Evolutionary conservation across 2,888 invertebrate species (phyloP).

Genomic region (Cantharis rufa): DNA sequence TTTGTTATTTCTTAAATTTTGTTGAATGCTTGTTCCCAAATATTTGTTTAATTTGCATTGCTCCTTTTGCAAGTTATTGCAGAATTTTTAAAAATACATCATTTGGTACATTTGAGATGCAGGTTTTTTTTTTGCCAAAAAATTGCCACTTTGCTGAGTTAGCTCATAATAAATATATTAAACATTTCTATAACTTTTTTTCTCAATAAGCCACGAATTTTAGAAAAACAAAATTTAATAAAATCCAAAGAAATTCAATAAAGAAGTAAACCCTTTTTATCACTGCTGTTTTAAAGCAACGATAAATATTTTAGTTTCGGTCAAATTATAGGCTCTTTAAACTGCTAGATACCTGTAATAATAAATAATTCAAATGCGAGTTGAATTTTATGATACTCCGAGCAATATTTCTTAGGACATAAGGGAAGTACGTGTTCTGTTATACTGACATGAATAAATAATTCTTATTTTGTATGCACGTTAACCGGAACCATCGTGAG

Average conservation of each 20-base stretch:
- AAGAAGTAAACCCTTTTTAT: neutral
- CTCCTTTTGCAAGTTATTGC: too few species aligned
- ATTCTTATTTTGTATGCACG: constrained; percentile 28
- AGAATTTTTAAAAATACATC: too few species aligned
- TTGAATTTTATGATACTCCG: neutral
- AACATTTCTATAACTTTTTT: too few species aligned
- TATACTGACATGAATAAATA: constrained; percentile 16
- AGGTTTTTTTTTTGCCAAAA: too few species aligned
- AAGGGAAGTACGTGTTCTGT: constrained; percentile 14
- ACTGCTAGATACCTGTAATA: neutral
- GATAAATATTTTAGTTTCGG: neutral
- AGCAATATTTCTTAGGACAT: constrained; percentile 10
- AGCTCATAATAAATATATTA: too few species aligned
- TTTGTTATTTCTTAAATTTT: too few species aligned
- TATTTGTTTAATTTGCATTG: too few species aligned
- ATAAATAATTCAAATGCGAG: constrained; percentile 9
- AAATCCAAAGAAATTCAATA: neutral
- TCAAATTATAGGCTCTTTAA: neutral
- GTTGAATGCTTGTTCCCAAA: too few species aligned
- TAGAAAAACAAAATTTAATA: neutral
- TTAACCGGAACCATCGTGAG: constrained; percentile 30
- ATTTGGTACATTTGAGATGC: too few species aligned
- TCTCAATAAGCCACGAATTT: too few species aligned
- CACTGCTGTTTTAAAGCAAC: neutral
- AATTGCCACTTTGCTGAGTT: too few species aligned